These are phyloP conservation scores for Agrilus cyanescens DNA, from an alignment of 2,888 invertebrate genomes.

Conservation along the genomic window DNA sequence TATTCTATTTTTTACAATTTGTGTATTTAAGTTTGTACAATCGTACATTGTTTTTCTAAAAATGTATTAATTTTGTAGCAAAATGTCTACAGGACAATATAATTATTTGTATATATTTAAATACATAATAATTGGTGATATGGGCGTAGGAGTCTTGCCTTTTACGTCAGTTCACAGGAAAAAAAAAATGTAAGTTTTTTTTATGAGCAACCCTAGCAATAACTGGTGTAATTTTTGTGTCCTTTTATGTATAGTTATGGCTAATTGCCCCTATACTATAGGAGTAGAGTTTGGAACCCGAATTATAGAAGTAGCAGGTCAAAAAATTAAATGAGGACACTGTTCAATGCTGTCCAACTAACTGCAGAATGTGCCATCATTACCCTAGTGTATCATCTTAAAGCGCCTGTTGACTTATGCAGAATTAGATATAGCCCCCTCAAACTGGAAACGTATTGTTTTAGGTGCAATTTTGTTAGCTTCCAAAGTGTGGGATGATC, in stretches of 20 bases:
- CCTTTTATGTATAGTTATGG: conserved; percentile 73
- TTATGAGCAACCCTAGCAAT: neutral
- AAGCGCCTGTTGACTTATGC: conserved; percentile 93
- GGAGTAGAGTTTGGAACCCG: conserved; percentile 99
- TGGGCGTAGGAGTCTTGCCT: conserved; percentile 99
- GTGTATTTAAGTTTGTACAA: no score
- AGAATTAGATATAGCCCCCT: conserved; percentile 93
- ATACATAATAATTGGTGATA: conserved; percentile 99
- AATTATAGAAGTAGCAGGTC: conserved; percentile 98
- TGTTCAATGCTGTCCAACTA: conserved; percentile 97
- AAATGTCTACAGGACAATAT: conserved; percentile 93
- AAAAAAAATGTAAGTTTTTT: conserved; percentile 91
- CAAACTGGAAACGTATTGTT: conserved; percentile 97
- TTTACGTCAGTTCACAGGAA: conserved; percentile 98
- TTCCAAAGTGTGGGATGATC: conserved; percentile 99
- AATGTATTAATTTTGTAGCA: conserved; percentile 5
- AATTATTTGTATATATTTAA: conserved; percentile 99
- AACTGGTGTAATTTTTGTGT: neutral
- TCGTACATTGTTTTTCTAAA: no score
- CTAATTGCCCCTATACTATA: conserved; percentile 99
- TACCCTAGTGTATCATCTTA: conserved; percentile 89
- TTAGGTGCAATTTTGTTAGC: conserved; percentile 94
- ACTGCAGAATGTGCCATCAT: conserved; percentile 99
- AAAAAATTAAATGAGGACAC: conserved; percentile 98
- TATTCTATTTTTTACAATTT: no score